phyloP scores from a whole-genome alignment of 1,140 invertebrate genomes.

The Conus ventricosus region DNA sequence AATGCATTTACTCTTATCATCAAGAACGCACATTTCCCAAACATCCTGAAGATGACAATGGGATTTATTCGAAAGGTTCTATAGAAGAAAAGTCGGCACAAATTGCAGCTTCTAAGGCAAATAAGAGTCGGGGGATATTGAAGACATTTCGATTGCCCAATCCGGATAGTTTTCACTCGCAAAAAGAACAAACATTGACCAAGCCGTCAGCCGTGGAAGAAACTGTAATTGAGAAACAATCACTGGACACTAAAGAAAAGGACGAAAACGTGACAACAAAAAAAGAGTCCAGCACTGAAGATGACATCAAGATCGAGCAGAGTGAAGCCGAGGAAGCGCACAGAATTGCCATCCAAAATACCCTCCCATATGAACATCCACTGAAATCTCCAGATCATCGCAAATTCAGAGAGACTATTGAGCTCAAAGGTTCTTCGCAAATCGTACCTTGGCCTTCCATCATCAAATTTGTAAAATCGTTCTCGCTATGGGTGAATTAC shows the following conservation, averaged over 20 bases:
- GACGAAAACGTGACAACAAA: not conserved
- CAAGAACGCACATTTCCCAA: not conserved
- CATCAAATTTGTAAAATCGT: too few relatives aligned
- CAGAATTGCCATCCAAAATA: not conserved
- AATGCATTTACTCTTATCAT: constrained; percentile 28
- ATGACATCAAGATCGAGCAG: not conserved
- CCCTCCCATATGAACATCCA: not conserved
- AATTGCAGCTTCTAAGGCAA: not conserved
- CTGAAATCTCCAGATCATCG: not conserved
- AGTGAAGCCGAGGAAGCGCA: too few relatives aligned
- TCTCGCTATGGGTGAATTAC: too few relatives aligned
- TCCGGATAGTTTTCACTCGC: too few relatives aligned
- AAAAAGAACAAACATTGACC: too few relatives aligned
- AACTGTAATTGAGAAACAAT: too few relatives aligned
- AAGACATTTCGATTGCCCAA: not conserved
- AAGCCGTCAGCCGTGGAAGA: too few relatives aligned
- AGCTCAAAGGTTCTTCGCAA: not conserved
- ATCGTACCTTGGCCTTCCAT: too few relatives aligned
- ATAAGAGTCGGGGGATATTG: not conserved
- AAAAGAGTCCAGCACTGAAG: not conserved
- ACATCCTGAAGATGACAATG: not conserved
- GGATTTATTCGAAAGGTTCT: not conserved
- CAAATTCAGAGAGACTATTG: not conserved
- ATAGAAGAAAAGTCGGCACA: not conserved
- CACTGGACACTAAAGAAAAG: not conserved